phyloP scores from a whole-genome alignment of 2,797 vertebrate species.

The Pterois miles region DNA sequence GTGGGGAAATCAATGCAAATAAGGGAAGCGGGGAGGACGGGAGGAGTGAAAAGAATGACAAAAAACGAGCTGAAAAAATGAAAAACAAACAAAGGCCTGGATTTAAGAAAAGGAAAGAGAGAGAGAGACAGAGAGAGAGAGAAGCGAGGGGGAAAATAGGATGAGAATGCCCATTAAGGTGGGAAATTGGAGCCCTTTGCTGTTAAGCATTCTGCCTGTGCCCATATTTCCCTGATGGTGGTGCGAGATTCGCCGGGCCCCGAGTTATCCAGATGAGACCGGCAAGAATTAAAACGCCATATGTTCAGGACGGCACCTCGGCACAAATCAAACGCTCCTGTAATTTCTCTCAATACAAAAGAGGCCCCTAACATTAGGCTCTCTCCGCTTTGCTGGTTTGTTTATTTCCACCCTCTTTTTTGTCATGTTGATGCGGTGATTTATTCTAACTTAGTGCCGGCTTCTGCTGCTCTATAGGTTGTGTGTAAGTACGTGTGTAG shows the following conservation, averaged over 20 bases:
- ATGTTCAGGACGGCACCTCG: constrained; percentile 84
- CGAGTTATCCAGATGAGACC: constrained; percentile 87
- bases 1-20: constrained; percentile 82
- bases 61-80: constrained; percentile 46
- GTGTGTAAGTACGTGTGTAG: constrained; percentile 34
- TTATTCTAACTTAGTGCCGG: constrained; percentile 59
- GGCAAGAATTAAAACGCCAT: constrained; percentile 87
- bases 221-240: constrained; percentile 86
- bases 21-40: constrained; percentile 65
- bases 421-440: constrained; percentile 63
- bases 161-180: constrained; percentile 84
- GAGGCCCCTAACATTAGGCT: constrained; percentile 75
- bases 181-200: constrained; percentile 85
- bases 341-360: constrained; percentile 84
- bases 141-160: constrained; percentile 52
- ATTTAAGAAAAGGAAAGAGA: constrained; percentile 58
- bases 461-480: constrained; percentile 60
- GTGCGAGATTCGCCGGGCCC: constrained; percentile 72
- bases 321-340: constrained; percentile 82
- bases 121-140: constrained; percentile 16
- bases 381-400: constrained; percentile 75
- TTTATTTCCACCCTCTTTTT: constrained; percentile 71
- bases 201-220: constrained; percentile 84
- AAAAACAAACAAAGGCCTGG: constrained; percentile 69
- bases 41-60: constrained; percentile 65